These are phyloP conservation scores for Heliconius melpomene DNA, from an alignment of 1,140 invertebrate species.

Conservation along the genomic window DNA sequence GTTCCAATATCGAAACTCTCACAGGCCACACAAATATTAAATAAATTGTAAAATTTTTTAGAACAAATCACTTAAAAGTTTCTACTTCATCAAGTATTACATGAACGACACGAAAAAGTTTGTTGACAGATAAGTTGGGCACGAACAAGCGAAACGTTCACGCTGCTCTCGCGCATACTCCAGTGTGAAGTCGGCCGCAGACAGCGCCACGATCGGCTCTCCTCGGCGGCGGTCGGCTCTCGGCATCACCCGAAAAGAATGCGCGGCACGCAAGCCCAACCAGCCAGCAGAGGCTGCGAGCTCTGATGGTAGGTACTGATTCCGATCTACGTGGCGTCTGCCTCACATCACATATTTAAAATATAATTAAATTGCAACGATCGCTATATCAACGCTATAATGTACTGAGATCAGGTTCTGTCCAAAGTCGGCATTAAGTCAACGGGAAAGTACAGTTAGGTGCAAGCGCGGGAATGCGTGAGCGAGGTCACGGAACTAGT, in stretches of 20 bases:
- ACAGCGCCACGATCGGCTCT: slow-evolving; percentile 54
- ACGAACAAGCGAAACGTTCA: slow-evolving; percentile 68
- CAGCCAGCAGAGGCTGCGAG: slow-evolving; percentile 49
- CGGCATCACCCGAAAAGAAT: slow-evolving; percentile 64
- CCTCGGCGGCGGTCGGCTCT: slow-evolving; percentile 59
- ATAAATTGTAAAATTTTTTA: slow-evolving; percentile 54
- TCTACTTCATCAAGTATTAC: slow-evolving; percentile 49
- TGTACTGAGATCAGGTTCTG: slow-evolving; percentile 77
- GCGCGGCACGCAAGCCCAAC: slow-evolving; percentile 62
- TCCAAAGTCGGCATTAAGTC: slow-evolving; percentile 79
- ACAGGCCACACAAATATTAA: slow-evolving; percentile 50
- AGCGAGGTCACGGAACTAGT: slow-evolving; percentile 81
- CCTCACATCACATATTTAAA: slow-evolving; percentile 69
- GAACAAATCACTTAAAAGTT: slow-evolving; percentile 63
- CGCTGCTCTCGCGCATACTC: slow-evolving; percentile 75
- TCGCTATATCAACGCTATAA: slow-evolving; percentile 70
- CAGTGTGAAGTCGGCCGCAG: slow-evolving; percentile 77
- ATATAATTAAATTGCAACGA: slow-evolving; percentile 80
- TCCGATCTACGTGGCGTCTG: slow-evolving; percentile 62
- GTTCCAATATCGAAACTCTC: slow-evolving; percentile 50
- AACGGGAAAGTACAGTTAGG: slow-evolving; percentile 80
- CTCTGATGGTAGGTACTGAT: slow-evolving; percentile 53
- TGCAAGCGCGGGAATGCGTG: slow-evolving; percentile 80
- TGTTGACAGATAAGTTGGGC: slow-evolving; percentile 74
- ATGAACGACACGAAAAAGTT: slow-evolving; percentile 67